Evolutionary conservation across 2,113 vertebrate genomes (phyloP), one percentile per base, ranked within the genome.

Genomic region (Anguilla rostrata): DNA sequence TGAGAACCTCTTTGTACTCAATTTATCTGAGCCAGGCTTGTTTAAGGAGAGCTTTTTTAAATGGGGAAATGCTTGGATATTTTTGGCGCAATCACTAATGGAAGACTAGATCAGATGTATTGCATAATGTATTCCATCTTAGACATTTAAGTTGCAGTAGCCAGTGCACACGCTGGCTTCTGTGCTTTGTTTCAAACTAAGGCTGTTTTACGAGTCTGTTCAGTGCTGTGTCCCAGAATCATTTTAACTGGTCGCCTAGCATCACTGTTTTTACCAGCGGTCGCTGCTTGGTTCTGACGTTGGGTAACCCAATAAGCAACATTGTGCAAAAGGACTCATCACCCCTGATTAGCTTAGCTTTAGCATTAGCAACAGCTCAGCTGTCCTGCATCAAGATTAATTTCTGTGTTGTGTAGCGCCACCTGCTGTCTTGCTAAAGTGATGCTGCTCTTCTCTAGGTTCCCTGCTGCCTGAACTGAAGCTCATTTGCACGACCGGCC

Each of bases 251-350:
- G 94, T 87, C 90, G 96, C 96, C 96, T 34, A 0, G 97, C 9
- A 97, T 82, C 56, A 93, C 90, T 39, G 79, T 94, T 95, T 96
- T 95, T 94, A 93, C 95, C 92, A 95, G 96, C 96, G 96, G 96
- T 97, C 96, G 96, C 94, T 92, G 96, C 91, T 92, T 95, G 91
- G 95, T 95, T 34, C 34, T 34, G 34, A 34, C 34, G n/a, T 46
- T 96, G 81, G 0, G 41, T 79, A 85, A 75, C 96, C 94, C 93
- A 34, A 95, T 91, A 94, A 93, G 96, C 96, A 97, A 97, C 96
- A 97, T 95, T 93, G 87, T 86, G 89, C 95, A 94, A 89, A 96
- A 96, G 94, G 90, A 97, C 34, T 34, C 34, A 0, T 34, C 93
- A 97, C 0, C 6, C 0, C 0, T 0, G 34, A 53, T 0, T 0